Percentiles rank a stretch among this genome's conserved stretches.
These are phyloP conservation scores for Limnephilus marmoratus DNA, from an alignment of 2,888 invertebrate species.

Conservation along the genomic window DNA sequence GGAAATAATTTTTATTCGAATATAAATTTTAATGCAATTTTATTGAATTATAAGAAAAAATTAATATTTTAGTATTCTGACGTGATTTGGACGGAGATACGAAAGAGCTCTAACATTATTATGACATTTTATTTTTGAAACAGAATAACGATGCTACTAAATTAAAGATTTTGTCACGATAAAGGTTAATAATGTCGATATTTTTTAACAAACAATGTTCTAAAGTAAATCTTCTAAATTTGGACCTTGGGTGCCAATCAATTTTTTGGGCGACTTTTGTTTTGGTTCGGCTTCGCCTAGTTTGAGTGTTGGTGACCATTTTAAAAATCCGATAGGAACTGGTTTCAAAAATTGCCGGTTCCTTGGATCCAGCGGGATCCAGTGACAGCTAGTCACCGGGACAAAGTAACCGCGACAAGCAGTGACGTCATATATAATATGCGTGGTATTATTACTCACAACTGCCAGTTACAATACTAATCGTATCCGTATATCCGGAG, in stretches of 20 bases:
- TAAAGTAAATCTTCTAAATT: background rate
- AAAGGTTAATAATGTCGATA: background rate
- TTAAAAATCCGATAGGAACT: too few species aligned
- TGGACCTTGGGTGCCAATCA: background rate
- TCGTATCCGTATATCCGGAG: too few species aligned
- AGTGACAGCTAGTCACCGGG: too few species aligned
- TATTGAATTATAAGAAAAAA: background rate
- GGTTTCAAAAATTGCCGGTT: too few species aligned
- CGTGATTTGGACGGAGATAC: slow-evolving; percentile 16
- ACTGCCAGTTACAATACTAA: too few species aligned
- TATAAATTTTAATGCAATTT: background rate
- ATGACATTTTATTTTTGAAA: background rate
- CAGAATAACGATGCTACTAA: background rate
- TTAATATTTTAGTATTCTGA: background rate
- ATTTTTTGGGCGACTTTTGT: background rate
- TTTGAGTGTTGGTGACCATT: too few species aligned
- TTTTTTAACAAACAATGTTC: background rate
- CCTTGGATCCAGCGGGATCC: too few species aligned
- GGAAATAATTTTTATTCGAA: background rate
- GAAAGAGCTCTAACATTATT: background rate
- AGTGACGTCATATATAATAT: too few species aligned
- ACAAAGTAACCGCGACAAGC: too few species aligned
- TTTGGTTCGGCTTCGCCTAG: too few species aligned
- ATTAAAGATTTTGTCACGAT: background rate
- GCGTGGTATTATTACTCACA: too few species aligned